Conservation (phyloP, 2,113 vertebrate genomes). For the Pachypanchax playfairii region DNA sequence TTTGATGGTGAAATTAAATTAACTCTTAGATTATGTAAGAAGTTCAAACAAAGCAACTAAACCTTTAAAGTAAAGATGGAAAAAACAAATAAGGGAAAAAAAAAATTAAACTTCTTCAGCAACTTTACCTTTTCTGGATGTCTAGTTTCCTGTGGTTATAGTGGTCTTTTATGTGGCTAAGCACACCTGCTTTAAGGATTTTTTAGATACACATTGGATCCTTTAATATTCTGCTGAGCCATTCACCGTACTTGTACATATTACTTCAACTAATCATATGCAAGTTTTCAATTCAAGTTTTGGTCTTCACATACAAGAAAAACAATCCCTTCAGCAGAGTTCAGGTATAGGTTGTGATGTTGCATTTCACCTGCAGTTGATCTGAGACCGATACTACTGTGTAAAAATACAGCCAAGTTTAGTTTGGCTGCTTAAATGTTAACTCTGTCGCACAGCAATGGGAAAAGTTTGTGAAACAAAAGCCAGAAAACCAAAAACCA, state of each 20-base stretch:
- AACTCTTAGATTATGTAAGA: background rate
- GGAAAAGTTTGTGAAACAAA: slow-evolving; percentile 65
- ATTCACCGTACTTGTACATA: background rate
- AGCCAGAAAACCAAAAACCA: slow-evolving; percentile 62
- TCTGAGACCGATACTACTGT: slow-evolving; percentile 60
- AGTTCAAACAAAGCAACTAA: too few species aligned
- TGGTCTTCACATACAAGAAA: slow-evolving; percentile 7
- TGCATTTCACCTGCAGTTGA: slow-evolving; percentile 54
- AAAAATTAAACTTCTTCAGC: too few species aligned
- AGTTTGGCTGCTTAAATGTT: slow-evolving; percentile 65
- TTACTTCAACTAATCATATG: background rate
- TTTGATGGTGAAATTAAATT: too few species aligned
- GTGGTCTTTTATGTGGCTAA: background rate
- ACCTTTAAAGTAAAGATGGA: too few species aligned
- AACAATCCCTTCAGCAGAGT: slow-evolving; percentile 16
- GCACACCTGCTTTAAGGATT: background rate
- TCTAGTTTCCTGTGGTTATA: too few species aligned
- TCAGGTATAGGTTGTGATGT: slow-evolving; percentile 49
- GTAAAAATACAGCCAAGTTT: slow-evolving; percentile 54
- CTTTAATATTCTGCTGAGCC: background rate
- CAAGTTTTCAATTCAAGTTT: slow-evolving; percentile 10
- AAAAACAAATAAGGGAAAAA: too few species aligned
- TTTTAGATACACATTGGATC: background rate
- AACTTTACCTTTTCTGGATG: too few species aligned
- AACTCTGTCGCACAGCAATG: slow-evolving; percentile 55